Evolutionary conservation across 1,140 invertebrate genomes (phyloP), one percentile per base, ranked within the genome.

Genomic region (Drosophila orosa): DNA sequence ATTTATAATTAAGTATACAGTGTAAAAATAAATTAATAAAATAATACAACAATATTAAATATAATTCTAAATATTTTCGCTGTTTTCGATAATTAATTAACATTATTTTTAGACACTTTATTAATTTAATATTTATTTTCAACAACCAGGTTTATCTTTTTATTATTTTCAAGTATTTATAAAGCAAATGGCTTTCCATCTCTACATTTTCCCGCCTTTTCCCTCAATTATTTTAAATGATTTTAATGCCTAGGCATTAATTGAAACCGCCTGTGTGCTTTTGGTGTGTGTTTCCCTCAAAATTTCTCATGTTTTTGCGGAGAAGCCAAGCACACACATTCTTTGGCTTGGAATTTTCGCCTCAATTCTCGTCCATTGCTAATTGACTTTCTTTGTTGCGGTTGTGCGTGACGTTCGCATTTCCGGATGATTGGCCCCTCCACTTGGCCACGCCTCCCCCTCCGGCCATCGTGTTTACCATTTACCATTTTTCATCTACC

Each of bases 361-460:
- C 35, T 55, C 69, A 54, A 54, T 54, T 54, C 31, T 54, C 31
- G 31, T 66, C 45, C 55, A 54, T 40, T 77, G 74, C 74, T 77
- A 77, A 77, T 77, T 77, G 74, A 77, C 63, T 77, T 77, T 77
- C 74, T 77, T 77, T 77, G 74, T 77, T 77, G 74, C 74, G 74
- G 74, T 62, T 77, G 73, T 77, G 62, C 62, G 73, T 77, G 56
- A 77, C 73, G 56, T 68, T 76, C 74, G 73, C 62, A 77, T 77
- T 77, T 77, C 73, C 74, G 63, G 73, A 58, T 77, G 74, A 77
- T 77, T 76, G 73, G 48, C 44, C 61, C 6, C 29, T 31, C 19
- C 57, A 17, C 33, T 42, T 15, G 37, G 48, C 50, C 57, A 22
- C 40, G 17, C 42, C 44, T 17, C 7, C 31, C 44, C 48, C 24